Percentiles rank a stretch among this genome's conserved stretches.
phyloP scores from a whole-genome alignment of 2,888 invertebrate species.

The Pilophorus perplexus region DNA sequence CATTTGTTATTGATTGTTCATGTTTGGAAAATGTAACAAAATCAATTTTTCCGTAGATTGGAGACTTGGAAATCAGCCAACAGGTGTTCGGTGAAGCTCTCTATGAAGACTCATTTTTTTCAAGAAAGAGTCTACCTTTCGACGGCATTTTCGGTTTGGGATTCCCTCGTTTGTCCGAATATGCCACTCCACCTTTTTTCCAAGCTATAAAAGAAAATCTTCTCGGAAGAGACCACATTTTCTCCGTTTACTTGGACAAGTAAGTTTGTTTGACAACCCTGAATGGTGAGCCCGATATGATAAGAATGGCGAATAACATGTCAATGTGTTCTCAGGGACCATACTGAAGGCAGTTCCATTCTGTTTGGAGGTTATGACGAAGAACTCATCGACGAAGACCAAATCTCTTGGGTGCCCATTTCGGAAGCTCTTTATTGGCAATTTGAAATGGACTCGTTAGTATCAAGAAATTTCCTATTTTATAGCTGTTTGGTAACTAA shows the following conservation, averaged over 20 bases:
- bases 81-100: constrained; percentile 28
- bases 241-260: constrained; percentile 25
- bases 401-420: constrained; percentile 82
- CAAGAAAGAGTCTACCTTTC: background rate
- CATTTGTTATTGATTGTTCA: too few species aligned
- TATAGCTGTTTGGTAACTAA: background rate
- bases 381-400: constrained; percentile 76
- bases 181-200: constrained; percentile 28
- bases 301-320: background rate
- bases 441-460: constrained; percentile 77
- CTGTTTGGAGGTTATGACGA: constrained; percentile 96
- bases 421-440: constrained; percentile 93
- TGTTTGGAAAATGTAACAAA: too few species aligned
- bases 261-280: background rate
- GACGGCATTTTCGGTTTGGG: constrained; percentile 29
- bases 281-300: background rate
- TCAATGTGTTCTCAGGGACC: constrained; percentile 9
- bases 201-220: constrained; percentile 9
- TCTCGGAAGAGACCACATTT: constrained; percentile 1
- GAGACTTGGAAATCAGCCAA: constrained; percentile 8
- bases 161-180: constrained; percentile 16
- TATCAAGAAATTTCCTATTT: background rate
- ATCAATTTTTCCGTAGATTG: constrained; percentile 17
- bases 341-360: constrained; percentile 75
- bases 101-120: constrained; percentile 24